Conservation (phyloP, 2,113 vertebrate species). For the Promerops cafer region DNA sequence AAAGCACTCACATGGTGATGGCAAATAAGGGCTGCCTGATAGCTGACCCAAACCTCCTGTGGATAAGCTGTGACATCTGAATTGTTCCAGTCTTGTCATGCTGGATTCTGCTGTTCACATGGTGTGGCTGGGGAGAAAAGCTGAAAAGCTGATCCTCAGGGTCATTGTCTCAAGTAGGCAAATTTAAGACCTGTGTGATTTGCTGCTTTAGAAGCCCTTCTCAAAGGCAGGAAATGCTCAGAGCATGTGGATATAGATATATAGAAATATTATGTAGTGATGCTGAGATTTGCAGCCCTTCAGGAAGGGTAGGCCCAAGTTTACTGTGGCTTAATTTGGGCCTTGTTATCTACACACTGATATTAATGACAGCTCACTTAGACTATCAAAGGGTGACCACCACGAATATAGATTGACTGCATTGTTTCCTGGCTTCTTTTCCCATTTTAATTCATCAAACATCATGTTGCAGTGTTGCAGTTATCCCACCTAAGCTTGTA, state of each 20-base stretch:
- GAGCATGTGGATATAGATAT: neutral
- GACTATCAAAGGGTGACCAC: neutral
- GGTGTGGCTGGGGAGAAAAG: neutral
- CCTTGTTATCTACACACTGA: neutral
- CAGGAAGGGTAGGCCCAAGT: neutral
- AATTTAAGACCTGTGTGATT: neutral
- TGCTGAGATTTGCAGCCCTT: neutral
- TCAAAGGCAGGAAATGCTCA: neutral
- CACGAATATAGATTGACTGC: neutral
- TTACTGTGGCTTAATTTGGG: neutral
- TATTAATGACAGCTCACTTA: neutral
- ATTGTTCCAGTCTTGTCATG: neutral
- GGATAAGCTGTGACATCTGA: neutral
- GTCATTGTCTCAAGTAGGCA: neutral
- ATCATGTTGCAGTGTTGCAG: neutral
- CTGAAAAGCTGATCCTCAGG: neutral
- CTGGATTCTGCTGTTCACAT: neutral
- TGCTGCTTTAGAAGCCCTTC: neutral
- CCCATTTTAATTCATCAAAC: constrained; percentile 1
- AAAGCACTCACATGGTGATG: neutral
- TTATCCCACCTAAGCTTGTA: neutral
- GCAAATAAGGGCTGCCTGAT: neutral
- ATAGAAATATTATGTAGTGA: neutral
- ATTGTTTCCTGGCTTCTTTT: neutral
- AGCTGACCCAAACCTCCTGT: neutral